Base-by-base conservation (phyloP, 2,888 invertebrate genomes). In the Xestia sexstrigata region DNA sequence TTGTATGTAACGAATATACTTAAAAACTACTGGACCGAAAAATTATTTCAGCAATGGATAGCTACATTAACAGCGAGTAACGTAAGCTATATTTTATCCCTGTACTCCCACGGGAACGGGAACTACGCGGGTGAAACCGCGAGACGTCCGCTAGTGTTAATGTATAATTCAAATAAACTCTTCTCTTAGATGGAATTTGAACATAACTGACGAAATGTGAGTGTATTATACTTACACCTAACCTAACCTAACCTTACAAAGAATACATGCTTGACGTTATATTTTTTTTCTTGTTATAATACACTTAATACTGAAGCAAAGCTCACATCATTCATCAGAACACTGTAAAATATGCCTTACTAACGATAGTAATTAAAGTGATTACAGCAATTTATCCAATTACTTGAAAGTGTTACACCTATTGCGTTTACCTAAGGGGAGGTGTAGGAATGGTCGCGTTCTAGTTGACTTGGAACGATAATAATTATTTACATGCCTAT, bases 391-490 rank as follows among this genome's bases (percentile, higher is more conserved):
- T 79, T 17, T 52, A 63, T 81, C 35, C 2, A 67, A 81, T 74
- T 52, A 74, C 42, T 5, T 17, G n/a, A 42, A 49, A 68, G 52
- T 42, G 47, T 77, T 67, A 58, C 23, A 26, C 47, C 47, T 35
- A 58, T 58, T 63, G 7, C 26, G 42, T 60, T 52, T 35, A 66
- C 23, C 15, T 52, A 47, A 26, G 15, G 49, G 52, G 35, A 78
- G 49, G 45, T 79, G 42, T 23, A 78, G 17, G 58, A 30, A 79
- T 39, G 11, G 30, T 30, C 11, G 42, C 71, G 42, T 71, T 35
- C 42, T 23, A 72, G 60, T 80, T 74, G 55, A 74, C 81, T 66
- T 39, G 35, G 80, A 47, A 63, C 26, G 35, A 75, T 82, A 35
- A 62, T 79, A 20, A 76, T 75, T 58, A 60, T 76, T 73, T 73